Evolutionary conservation across 2,888 invertebrate genomes (phyloP).

Genomic region (Limnephilus auricula): DNA sequence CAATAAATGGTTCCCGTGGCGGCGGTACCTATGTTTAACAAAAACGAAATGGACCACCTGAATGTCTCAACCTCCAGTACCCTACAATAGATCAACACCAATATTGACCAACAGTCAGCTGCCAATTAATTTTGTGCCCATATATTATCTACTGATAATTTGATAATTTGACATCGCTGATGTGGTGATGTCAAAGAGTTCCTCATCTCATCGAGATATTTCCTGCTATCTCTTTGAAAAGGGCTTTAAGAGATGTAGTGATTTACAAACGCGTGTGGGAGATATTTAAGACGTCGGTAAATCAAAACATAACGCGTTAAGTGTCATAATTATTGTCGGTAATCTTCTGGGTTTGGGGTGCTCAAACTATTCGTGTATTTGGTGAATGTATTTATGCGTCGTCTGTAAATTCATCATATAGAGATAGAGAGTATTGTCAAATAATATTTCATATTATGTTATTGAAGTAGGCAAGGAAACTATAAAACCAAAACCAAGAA

Average conservation of each 20-base stretch:
- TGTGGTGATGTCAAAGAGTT: not conserved
- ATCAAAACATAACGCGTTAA: constrained; percentile 29
- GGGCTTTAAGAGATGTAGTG: not conserved
- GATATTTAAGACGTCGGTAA: not conserved
- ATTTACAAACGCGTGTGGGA: constrained; percentile 11
- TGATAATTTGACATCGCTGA: no score
- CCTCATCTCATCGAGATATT: constrained; percentile 3
- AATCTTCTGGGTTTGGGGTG: not conserved
- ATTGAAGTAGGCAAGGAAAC: not conserved
- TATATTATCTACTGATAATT: no score
- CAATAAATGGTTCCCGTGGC: no score
- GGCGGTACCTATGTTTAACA: no score
- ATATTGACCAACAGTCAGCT: no score
- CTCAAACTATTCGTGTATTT: not conserved
- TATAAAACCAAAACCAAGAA: not conserved
- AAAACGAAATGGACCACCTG: no score
- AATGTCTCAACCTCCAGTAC: no score
- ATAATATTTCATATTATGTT: not conserved
- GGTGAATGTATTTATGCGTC: not conserved
- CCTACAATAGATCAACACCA: no score
- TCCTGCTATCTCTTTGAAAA: constrained; percentile 12
- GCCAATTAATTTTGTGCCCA: no score
- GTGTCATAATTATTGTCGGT: not conserved
- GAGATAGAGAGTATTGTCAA: not conserved
- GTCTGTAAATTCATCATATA: not conserved